phyloP scores from a whole-genome alignment of 2,797 vertebrate genomes.

The Brachyrhaphis roseni region DNA sequence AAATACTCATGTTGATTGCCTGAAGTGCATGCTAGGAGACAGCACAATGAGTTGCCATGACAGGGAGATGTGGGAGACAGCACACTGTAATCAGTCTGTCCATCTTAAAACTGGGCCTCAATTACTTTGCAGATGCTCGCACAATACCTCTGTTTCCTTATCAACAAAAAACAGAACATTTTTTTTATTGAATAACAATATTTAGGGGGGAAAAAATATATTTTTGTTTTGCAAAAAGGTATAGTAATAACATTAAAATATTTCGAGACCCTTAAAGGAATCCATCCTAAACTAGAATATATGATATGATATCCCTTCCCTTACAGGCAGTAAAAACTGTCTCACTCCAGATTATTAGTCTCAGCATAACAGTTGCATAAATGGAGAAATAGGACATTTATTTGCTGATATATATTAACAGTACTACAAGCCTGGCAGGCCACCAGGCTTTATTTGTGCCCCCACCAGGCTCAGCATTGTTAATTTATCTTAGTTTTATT shows the following conservation, averaged over 20 bases:
- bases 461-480: too few species aligned
- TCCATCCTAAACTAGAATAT: background rate
- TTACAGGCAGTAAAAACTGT: background rate
- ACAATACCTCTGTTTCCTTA: slow-evolving; percentile 51
- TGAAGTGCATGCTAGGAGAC: slow-evolving; percentile 20
- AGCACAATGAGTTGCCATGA: slow-evolving; percentile 45
- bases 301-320: background rate
- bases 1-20: slow-evolving; percentile 17
- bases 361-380: background rate
- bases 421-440: too few species aligned
- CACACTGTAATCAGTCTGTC: slow-evolving; percentile 75
- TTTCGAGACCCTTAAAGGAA: background rate
- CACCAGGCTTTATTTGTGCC: too few species aligned
- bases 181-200: background rate
- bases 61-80: slow-evolving; percentile 55
- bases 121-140: slow-evolving; percentile 76
- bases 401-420: background rate
- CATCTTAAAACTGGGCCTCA: slow-evolving; percentile 65
- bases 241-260: background rate
- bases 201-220: background rate
- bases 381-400: background rate
- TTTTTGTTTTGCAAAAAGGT: background rate
- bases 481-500: too few species aligned
- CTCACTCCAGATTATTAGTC: background rate
- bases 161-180: slow-evolving; percentile 11